Evolutionary conservation across 2,113 vertebrate genomes (phyloP).

Genomic region (Pedionomus torquatus): DNA sequence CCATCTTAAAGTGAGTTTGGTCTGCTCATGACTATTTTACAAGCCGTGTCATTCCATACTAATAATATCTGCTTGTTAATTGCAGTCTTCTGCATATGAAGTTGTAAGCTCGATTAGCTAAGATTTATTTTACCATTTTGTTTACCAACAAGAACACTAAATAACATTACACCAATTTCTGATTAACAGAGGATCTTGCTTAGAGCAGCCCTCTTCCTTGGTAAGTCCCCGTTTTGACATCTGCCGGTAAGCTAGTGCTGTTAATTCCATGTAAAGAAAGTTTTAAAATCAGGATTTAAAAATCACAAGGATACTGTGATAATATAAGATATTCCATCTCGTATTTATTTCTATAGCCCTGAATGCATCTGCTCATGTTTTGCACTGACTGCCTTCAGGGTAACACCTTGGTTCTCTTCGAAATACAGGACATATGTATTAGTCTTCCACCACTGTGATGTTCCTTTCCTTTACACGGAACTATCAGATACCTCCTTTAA

Average conservation of each 20-base stretch:
- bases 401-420: background rate
- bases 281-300: background rate
- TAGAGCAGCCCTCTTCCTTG: background rate
- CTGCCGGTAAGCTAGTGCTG: background rate
- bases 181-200: background rate
- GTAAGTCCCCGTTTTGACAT: background rate
- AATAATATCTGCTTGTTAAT: background rate
- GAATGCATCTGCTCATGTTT: background rate
- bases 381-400: background rate
- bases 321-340: background rate
- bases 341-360: background rate
- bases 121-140: background rate
- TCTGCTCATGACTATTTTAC: background rate
- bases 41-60: background rate
- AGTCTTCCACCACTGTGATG: background rate
- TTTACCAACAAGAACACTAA: background rate
- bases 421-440: background rate
- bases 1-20: background rate
- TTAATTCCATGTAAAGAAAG: background rate
- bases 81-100: background rate
- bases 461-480: background rate
- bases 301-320: rapidly evolving
- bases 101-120: background rate
- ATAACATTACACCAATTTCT: background rate
- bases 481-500: background rate